phyloP scores from a whole-genome alignment of 2,797 vertebrate species.

The Bryconaethiops microstoma region DNA sequence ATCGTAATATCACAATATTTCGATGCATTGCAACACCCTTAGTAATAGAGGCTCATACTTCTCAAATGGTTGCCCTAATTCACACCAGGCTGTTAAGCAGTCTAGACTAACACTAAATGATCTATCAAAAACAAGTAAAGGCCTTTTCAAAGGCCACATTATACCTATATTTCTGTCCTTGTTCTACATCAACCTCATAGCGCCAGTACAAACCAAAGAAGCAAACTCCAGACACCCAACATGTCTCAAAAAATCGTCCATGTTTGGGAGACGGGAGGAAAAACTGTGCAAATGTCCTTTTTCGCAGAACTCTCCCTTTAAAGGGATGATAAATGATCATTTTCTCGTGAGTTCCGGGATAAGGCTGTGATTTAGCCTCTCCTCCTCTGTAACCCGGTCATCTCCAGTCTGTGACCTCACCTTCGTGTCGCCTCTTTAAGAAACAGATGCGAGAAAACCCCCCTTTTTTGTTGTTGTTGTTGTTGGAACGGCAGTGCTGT shows the following conservation, averaged over 20 bases:
- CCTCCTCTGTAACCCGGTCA: conserved; percentile 25
- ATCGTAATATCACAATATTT: too few relatives aligned
- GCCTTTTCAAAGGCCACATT: too few relatives aligned
- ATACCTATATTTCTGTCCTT: not conserved
- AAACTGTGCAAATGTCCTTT: not conserved
- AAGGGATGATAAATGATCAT: conserved; percentile 8
- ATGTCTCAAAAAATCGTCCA: not conserved
- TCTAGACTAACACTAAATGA: too few relatives aligned
- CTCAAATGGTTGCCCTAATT: too few relatives aligned
- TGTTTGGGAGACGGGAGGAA: not conserved
- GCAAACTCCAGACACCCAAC: not conserved
- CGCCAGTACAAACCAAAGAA: not conserved
- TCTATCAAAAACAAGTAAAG: too few relatives aligned
- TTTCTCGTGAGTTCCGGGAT: conserved; percentile 34
- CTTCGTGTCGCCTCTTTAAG: conserved; percentile 1
- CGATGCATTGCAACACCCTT: too few relatives aligned
- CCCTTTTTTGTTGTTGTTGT: conserved; percentile 45
- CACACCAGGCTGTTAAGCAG: too few relatives aligned
- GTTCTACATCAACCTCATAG: not conserved
- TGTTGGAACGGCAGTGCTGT: conserved; percentile 50
- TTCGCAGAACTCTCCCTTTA: not conserved
- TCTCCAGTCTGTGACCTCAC: not conserved
- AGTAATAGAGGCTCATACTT: too few relatives aligned
- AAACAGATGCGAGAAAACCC: conserved; percentile 2
- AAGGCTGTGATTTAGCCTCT: conserved; percentile 30